Evolutionary conservation across 2,113 vertebrate genomes (phyloP), one percentile per base, ranked within the genome.

Genomic region (Heterocephalus glaber): DNA sequence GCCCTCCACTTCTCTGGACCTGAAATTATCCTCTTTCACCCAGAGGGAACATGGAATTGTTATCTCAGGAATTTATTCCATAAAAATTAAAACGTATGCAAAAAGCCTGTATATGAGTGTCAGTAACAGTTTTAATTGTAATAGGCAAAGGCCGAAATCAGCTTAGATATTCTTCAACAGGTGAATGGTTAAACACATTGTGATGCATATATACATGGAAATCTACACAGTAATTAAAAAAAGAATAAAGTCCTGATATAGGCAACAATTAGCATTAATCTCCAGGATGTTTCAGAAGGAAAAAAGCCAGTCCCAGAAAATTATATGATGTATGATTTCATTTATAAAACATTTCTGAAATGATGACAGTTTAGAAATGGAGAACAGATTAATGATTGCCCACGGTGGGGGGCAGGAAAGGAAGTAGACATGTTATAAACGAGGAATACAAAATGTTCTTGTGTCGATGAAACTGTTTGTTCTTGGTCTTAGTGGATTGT

Each of bases 291-390:
- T 16, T 14, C 1, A 52, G 41, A 82, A 9, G 30, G n/a, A 77
- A n/a, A 80, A 58, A 89, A 35, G 54, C 11, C 66, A 92, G 24
- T 79, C 8, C 17, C n/a, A 76, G 58, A 95, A n/a, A 14, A 54
- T 70, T 12, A 56, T 49, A 68, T 38, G 28, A 9, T n/a, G 2
- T 54, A 35, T 58, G n/a, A 77, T 86, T 86, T 54, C 30, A 68
- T 74, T 86, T 90, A 33, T 33, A 77, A 88, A 92, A 63, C 26
- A 76, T 66, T 74, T 93, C 86, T 74, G 24, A 93, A 81, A 80
- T 60, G 35, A 52, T 28, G 41, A 66, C 47, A 74, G n/a, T 89
- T 86, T 97, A 82, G 60, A 94, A 95, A 92, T 77, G 19, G 54
- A 90, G n/a, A 8, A 41, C 22, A 86, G 17, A 52, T 83, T 89